These are phyloP conservation scores for Eclectus roratus DNA, from an alignment of 2,113 vertebrate species.

Conservation along the genomic window DNA sequence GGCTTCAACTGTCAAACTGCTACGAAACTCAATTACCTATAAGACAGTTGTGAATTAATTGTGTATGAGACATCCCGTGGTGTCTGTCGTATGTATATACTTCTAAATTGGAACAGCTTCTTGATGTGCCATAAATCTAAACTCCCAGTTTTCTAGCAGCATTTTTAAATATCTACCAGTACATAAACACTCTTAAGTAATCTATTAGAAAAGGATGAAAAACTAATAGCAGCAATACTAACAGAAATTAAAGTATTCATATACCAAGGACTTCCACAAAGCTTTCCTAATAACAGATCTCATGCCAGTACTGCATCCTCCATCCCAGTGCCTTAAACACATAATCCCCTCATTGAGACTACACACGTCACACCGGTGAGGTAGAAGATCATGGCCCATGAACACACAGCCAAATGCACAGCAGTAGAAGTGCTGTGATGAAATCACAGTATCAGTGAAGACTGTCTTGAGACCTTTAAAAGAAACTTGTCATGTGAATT, in stretches of 20 bases:
- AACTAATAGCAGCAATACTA: neutral
- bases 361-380: neutral
- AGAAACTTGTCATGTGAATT: neutral
- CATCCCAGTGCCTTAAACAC: neutral
- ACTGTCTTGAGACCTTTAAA: neutral
- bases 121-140: neutral
- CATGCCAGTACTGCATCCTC: neutral
- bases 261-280: neutral
- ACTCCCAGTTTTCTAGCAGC: neutral
- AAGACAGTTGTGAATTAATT: neutral
- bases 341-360: neutral
- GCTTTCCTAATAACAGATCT: neutral
- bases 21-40: neutral
- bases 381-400: fast-evolving
- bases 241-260: neutral
- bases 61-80: neutral
- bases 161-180: neutral
- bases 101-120: neutral
- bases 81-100: neutral
- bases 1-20: neutral
- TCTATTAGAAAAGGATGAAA: neutral
- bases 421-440: neutral
- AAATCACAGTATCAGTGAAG: neutral
- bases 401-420: neutral
- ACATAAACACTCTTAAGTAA: neutral